phyloP scores from a whole-genome alignment of 2,113 vertebrate genomes.

The Kobus ellipsiprymnus region DNA sequence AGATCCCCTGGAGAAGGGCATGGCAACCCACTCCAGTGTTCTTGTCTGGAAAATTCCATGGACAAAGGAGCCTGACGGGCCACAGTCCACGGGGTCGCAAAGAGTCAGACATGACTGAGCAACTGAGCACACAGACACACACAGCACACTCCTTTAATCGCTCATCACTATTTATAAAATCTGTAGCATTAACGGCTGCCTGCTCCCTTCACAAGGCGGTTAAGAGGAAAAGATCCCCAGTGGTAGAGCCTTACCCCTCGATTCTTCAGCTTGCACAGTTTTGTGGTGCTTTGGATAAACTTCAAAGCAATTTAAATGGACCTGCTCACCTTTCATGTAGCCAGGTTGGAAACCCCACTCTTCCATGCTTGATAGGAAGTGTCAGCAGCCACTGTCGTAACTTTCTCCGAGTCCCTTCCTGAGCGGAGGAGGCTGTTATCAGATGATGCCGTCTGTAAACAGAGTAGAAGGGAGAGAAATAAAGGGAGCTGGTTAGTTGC shows the following conservation, averaged over 20 bases:
- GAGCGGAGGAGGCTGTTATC: accelerated
- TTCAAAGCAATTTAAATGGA: not conserved
- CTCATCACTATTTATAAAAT: not conserved
- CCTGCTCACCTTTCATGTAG: not conserved
- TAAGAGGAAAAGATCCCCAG: not conserved
- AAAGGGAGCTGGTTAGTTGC: not conserved
- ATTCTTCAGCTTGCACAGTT: not conserved
- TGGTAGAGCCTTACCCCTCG: too few species aligned
- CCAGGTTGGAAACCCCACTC: not conserved
- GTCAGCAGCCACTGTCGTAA: not conserved
- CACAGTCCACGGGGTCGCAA: not conserved
- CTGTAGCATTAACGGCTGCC: not conserved
- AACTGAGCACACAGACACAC: not conserved
- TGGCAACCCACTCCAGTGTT: not conserved
- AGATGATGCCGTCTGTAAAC: not conserved
- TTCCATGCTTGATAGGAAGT: not conserved
- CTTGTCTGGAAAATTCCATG: not conserved
- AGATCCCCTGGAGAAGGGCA: not conserved
- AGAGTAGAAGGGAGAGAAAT: not conserved
- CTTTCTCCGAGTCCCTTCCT: not conserved
- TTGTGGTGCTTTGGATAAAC: not conserved
- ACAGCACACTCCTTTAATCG: not conserved
- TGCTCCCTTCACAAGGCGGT: not conserved
- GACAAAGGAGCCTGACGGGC: not conserved
- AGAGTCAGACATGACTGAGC: not conserved